A percentile compares a stretch with the other conserved stretches of the same genome.
Conservation (phyloP, 2,888 invertebrate species). For the Xiphydria camelus region DNA sequence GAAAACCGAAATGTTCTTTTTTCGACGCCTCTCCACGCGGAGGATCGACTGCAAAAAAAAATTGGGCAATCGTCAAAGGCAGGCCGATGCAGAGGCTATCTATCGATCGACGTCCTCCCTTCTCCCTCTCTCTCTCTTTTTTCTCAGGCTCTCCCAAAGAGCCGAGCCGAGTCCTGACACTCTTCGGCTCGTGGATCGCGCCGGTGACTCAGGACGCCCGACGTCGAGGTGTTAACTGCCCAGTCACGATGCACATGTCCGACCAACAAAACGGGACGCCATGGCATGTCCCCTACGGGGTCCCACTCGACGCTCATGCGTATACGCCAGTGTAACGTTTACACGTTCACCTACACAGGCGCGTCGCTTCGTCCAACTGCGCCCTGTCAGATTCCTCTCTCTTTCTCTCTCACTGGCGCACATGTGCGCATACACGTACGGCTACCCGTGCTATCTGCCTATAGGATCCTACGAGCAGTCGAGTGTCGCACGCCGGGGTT, state of each 20-base stretch:
- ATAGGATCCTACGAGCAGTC: conserved; percentile 9
- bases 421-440: background rate
- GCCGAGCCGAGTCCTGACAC: background rate
- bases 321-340: no score
- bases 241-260: conserved; percentile 49
- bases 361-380: no score
- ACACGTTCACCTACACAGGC: no score
- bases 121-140: background rate
- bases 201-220: background rate
- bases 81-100: no score
- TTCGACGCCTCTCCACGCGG: no score
- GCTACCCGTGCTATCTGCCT: background rate
- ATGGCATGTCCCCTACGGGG: conserved; percentile 26
- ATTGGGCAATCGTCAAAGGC: no score
- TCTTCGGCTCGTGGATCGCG: background rate
- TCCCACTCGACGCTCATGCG: background rate
- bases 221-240: conserved; percentile 42
- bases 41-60: no score
- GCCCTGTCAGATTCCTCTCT: no score
- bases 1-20: no score
- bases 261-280: conserved; percentile 29
- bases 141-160: background rate
- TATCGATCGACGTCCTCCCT: background rate
- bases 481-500: conserved; percentile 35
- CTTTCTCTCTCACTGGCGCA: no score